Conservation (phyloP, 2,888 invertebrate genomes). For the Cantharis flavilabris region DNA sequence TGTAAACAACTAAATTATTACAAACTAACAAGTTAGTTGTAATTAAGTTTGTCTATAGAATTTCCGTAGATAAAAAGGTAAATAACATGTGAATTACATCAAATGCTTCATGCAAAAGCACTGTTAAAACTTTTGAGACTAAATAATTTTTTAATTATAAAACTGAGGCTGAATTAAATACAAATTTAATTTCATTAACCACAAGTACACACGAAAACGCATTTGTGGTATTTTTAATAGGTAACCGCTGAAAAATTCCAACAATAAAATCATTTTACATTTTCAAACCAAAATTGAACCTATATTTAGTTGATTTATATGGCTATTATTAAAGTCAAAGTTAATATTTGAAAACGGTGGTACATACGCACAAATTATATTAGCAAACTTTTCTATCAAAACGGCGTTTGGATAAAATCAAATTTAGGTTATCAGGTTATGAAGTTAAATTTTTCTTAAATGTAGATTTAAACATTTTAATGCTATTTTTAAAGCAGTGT, state of each 20-base stretch:
- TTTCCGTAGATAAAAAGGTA: not conserved
- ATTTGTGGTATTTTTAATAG: not conserved
- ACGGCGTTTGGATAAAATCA: not conserved
- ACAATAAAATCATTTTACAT: not conserved
- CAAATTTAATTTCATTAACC: not conserved
- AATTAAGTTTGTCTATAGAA: not conserved
- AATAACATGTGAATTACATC: not conserved
- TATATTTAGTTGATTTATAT: not conserved
- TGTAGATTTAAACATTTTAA: not conserved
- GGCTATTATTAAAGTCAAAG: not conserved
- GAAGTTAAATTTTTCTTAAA: not conserved
- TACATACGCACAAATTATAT: not conserved
- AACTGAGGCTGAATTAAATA: not conserved
- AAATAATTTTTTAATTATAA: not conserved
- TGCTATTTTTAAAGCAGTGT: not conserved
- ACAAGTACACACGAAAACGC: not conserved
- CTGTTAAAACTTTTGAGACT: not conserved
- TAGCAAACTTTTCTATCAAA: not conserved
- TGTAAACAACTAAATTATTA: not conserved
- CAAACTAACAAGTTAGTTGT: not conserved
- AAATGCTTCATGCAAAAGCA: not conserved
- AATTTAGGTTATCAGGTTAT: not conserved
- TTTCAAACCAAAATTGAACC: not conserved
- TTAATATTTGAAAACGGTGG: constrained; percentile 2
- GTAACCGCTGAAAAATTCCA: not conserved